Evolutionary conservation across 2,888 invertebrate genomes (phyloP), one percentile per base, ranked within the genome.

Genomic region (Dinocampus coccinellae): DNA sequence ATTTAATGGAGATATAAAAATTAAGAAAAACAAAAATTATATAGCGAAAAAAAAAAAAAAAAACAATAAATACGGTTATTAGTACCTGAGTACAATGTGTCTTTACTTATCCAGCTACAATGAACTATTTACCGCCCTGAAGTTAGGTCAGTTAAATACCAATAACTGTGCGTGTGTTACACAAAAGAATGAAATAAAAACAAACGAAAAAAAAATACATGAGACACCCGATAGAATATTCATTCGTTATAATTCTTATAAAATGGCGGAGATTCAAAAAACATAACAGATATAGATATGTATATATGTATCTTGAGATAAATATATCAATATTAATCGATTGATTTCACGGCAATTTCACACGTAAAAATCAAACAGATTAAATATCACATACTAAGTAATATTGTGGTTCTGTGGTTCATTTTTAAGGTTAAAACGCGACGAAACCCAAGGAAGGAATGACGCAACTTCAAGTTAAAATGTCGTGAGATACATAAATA

Each of bases 401-500:
- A n/a, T n/a, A 11, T 11, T 39, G 39, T 39, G 39, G 39, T n/a
- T 47, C 16, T 47, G 47, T 16, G 47, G 16, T 47, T 16, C 16
- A 47, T 47, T 47, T n/a, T 16, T 16, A n/a, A 47, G 58, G 58
- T 34, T n/a, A 58, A 33, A 20, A 29, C n/a, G 20, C 47, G 16
- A 3, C 4, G 16, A 47, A 39, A 47, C 16, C 16, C 47, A 47
- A 16, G 47, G 16, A 34, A 33, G 33, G 16, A n/a, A 58, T 58
- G 58, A 58, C 16, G 58, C 58, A 58, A 58, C n/a, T 16, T 16
- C 58, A 33, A 58, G 33, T 58, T 29, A 20, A 33, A 16, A 33
- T 58, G 58, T 33, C 58, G 58, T 13, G 58, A 33, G 29, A 58
- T 58, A 58, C 29, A 58, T 33, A n/a, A n/a, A 16, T 47, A 47